phyloP scores from a whole-genome alignment of 2,113 vertebrate species.

The Pogona vitticeps region DNA sequence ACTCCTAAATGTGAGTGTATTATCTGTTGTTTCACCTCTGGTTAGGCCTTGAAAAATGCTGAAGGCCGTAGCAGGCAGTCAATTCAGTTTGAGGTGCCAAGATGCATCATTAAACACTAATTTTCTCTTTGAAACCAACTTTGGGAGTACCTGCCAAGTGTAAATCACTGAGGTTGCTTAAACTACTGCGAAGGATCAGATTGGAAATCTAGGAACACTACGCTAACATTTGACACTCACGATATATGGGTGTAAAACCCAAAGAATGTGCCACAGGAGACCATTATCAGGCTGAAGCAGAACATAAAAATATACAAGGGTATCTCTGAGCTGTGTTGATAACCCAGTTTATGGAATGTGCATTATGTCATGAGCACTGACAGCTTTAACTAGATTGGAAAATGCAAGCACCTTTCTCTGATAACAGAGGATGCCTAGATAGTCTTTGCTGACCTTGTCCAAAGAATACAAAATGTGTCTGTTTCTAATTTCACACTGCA shows the following conservation, averaged over 20 bases:
- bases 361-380: constrained; percentile 26
- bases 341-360: constrained; percentile 31
- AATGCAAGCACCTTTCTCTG: constrained; percentile 19
- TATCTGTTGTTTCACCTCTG: background rate
- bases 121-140: constrained; percentile 37
- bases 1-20: background rate
- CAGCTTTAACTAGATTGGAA: constrained; percentile 34
- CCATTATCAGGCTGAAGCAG: constrained; percentile 41
- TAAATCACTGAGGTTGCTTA: constrained; percentile 22
- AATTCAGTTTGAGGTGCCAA: constrained; percentile 17
- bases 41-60: constrained; percentile 27
- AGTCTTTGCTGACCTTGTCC: constrained; percentile 18
- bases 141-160: constrained; percentile 12
- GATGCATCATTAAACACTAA: constrained; percentile 36
- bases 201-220: constrained; percentile 28
- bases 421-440: background rate
- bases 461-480: background rate
- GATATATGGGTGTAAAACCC: constrained; percentile 43
- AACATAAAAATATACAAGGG: constrained; percentile 32
- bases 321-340: constrained; percentile 31
- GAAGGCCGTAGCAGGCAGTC: constrained; percentile 1
- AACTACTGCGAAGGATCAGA: constrained; percentile 27
- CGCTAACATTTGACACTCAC: constrained; percentile 51
- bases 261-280: constrained; percentile 35
- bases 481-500: background rate